These are phyloP conservation scores for Vidua chalybeata DNA, from an alignment of 2,113 vertebrate genomes.

Conservation along the genomic window DNA sequence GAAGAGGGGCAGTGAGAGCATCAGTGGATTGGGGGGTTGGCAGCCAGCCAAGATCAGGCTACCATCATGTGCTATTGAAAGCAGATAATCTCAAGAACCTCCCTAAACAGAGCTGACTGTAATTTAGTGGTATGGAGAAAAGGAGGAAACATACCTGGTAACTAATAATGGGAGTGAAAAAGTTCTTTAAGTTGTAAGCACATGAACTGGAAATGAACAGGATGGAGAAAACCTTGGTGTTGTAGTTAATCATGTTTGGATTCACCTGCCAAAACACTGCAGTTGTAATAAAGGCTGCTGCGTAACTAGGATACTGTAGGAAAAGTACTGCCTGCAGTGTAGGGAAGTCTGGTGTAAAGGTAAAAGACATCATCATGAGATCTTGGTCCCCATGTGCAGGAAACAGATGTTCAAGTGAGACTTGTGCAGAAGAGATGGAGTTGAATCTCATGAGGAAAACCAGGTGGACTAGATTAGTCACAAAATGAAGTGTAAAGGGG, in stretches of 20 bases:
- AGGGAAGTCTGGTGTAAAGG: neutral
- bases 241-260: neutral
- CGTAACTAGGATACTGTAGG: neutral
- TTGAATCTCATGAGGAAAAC: neutral
- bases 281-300: neutral
- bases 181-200: neutral
- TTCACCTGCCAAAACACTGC: neutral
- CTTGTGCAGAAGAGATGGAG: neutral
- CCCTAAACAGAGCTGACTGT: neutral
- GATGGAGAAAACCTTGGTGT: neutral
- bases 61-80: neutral
- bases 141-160: neutral
- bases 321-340: neutral
- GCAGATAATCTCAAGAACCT: neutral
- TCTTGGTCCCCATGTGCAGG: neutral
- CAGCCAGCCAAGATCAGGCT: neutral
- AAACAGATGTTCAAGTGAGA: neutral
- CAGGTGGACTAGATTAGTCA: neutral
- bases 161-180: neutral
- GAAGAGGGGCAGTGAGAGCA: neutral
- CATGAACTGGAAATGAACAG: neutral
- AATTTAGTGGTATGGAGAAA: neutral
- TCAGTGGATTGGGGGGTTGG: neutral
- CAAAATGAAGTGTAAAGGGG: neutral
- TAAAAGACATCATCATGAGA: neutral